Evolutionary conservation across 2,888 invertebrate species (phyloP), one percentile per base, ranked within the genome.

Genomic region (Cheiracanthium punctorium): DNA sequence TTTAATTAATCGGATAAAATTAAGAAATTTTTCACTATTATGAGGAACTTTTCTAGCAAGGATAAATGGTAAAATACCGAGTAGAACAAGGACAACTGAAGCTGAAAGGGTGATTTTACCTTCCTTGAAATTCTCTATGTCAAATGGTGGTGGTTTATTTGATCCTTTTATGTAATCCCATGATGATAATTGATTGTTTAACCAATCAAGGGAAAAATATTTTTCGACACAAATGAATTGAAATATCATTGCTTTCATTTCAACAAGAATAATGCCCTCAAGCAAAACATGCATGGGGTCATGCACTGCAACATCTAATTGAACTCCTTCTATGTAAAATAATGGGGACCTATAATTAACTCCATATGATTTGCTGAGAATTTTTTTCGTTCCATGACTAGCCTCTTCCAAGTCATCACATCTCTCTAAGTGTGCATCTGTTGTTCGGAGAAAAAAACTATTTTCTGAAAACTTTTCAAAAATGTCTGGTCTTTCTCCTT

Each of bases 261-360:
- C 76, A 4, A 76, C 32, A 17, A 76, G 29, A 12, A 76, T 17
- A 1, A 76, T 17, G 7, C 76, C 76, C 24, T 76, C 65, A 12
- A 76, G 67, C 1, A 76, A 41, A 10, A 76, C 65, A 37, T 76
- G 76, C 76, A 76, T 76, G 0, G 32, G 32, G 24, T 70, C 70
- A 33, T 70, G 70, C 8, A 70, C 14, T 1, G 70, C 70, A 4
- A 32, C 20, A 20, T 70, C 32, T 5, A 70, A 24, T 17, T 12
- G 14, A 1, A 76, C 24, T 14, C 24, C 72, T 41, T 43, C 10
- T 10, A 72, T 72, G 20, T 41, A 17, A 43, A 72, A 72, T 28
- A 72, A 72, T 24, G 17, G 12, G 10, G 76, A 76, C 4, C 33
- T 30, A 5, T 17, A 10, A 32, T 67, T 76, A 12, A 76, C 65